Percentiles rank a stretch among this genome's conserved stretches.
These are phyloP conservation scores for Acanthisitta chloris DNA, from an alignment of 2,113 vertebrate species.

Conservation along the genomic window DNA sequence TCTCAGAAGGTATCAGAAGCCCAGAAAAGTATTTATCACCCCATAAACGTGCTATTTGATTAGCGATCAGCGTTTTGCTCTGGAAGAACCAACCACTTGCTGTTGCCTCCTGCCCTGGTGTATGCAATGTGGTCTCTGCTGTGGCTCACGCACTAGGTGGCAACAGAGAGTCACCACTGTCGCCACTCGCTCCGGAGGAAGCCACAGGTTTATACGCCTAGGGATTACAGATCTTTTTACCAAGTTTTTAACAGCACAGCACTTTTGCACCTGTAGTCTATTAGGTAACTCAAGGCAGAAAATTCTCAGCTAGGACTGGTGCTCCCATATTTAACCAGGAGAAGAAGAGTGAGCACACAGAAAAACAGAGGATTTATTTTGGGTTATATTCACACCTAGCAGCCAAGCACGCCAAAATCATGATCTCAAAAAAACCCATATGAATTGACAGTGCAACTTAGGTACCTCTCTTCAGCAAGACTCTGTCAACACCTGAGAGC, in stretches of 20 bases:
- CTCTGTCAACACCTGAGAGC: neutral
- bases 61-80: neutral
- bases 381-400: neutral
- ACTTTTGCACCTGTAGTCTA: neutral
- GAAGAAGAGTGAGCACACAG: neutral
- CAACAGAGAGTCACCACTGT: neutral
- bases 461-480: neutral
- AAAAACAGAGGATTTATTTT: fast-evolving
- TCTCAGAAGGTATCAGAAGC: neutral
- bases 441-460: neutral
- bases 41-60: fast-evolving
- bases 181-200: neutral
- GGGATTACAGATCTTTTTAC: neutral
- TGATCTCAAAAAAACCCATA: neutral
- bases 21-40: neutral
- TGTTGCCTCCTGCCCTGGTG: neutral
- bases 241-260: neutral
- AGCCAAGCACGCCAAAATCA: neutral
- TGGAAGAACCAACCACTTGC: neutral
- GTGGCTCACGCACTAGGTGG: conserved; percentile 23
- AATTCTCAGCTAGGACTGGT: neutral
- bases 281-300: neutral
- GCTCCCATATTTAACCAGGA: neutral
- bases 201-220: fast-evolving
- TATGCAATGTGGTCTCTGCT: fast-evolving